A percentile compares a stretch with the other conserved stretches of the same genome.
phyloP scores from a whole-genome alignment of 2,113 vertebrate genomes.

The Halcyon malimbica region DNA sequence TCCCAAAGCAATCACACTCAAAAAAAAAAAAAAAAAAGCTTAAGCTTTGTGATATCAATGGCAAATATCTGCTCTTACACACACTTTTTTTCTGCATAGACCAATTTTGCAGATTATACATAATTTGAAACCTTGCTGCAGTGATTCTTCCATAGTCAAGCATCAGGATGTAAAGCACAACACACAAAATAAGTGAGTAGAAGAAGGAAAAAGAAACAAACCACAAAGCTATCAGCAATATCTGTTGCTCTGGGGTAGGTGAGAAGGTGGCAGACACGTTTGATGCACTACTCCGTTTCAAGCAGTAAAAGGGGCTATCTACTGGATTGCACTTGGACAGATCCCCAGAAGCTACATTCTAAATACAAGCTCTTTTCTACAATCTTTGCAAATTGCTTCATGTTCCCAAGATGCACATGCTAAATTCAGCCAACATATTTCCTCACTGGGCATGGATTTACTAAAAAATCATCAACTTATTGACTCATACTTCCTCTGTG shows the following conservation, averaged over 20 bases:
- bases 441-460: not conserved
- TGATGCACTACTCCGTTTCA: not conserved
- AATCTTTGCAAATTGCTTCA: not conserved
- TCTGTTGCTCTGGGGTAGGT: not conserved
- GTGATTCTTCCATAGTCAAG: not conserved
- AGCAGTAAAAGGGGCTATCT: not conserved
- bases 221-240: not conserved
- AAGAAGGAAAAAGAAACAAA: not conserved
- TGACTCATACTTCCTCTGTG: not conserved
- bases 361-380: not conserved
- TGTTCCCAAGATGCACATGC: not conserved
- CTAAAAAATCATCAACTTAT: not conserved
- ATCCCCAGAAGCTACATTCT: not conserved
- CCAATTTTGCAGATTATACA: not conserved
- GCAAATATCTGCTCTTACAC: not conserved
- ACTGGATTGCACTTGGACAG: not conserved
- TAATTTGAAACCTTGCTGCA: constrained; percentile 18
- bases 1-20: not conserved
- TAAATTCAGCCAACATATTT: not conserved
- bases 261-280: not conserved
- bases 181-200: not conserved
- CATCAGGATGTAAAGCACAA: not conserved
- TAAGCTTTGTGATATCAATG: not conserved
- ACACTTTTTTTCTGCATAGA: not conserved
- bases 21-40: not conserved